Conservation (phyloP, 2,888 invertebrate species). For the Drosophila acutilabella region DNA sequence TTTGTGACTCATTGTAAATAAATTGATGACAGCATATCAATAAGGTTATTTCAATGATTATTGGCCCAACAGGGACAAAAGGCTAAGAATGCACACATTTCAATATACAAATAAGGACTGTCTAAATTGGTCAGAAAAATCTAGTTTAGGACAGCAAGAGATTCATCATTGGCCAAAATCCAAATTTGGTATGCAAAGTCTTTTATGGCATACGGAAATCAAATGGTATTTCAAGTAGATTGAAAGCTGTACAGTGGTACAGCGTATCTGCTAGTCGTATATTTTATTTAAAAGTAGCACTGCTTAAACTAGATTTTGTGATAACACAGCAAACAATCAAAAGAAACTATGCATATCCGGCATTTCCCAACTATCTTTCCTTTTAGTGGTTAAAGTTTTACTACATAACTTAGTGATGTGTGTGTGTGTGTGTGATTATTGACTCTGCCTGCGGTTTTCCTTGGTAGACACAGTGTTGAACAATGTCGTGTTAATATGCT, state of each 20-base stretch:
- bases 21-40: conserved; percentile 19
- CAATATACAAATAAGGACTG: conserved; percentile 13
- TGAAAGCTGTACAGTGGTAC: background rate
- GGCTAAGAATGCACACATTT: conserved; percentile 3
- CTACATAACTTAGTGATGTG: background rate
- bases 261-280: conserved; percentile 3
- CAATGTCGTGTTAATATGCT: conserved; percentile 31
- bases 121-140: conserved; percentile 12
- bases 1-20: conserved; percentile 34
- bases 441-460: conserved; percentile 38
- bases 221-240: background rate
- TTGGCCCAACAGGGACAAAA: background rate
- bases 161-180: background rate
- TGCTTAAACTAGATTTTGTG: conserved; percentile 16
- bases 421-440: conserved; percentile 26
- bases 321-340: conserved; percentile 24
- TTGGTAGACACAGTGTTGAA: conserved; percentile 16
- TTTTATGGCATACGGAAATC: conserved; percentile 19
- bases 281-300: background rate
- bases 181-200: conserved; percentile 1
- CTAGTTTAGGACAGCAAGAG: conserved; percentile 1
- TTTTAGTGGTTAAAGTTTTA: conserved; percentile 22
- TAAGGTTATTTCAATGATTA: conserved; percentile 14
- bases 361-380: conserved; percentile 18
- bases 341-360: conserved; percentile 22